Conservation (phyloP, 37 sponge, comb jelly and placozoan species). For the Eunapius fragilis region DNA sequence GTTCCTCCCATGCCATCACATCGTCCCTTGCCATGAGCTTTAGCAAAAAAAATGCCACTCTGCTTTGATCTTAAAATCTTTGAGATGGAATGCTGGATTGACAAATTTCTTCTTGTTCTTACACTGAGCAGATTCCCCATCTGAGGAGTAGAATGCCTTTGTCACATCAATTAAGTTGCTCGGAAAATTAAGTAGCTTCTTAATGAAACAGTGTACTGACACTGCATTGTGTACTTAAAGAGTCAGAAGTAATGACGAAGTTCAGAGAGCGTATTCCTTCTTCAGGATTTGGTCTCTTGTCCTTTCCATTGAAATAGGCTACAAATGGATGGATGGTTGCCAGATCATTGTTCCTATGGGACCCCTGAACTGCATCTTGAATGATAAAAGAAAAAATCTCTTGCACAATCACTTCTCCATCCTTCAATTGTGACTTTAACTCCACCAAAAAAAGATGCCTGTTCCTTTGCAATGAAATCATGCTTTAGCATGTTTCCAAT, state of each 20-base stretch:
- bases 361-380: constrained; percentile 62
- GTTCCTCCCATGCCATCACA: constrained; percentile 73
- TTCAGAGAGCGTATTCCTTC: too few species aligned
- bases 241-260: too few species aligned
- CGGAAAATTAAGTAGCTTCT: too few species aligned
- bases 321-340: too few species aligned
- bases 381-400: constrained; percentile 60
- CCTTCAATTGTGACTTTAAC: constrained; percentile 7
- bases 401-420: constrained; percentile 35
- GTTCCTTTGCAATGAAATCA: constrained; percentile 32
- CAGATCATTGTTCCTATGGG: constrained; percentile 12
- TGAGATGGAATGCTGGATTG: constrained; percentile 35
- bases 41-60: constrained; percentile 70
- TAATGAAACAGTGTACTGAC: too few species aligned
- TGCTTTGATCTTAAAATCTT: constrained; percentile 51
- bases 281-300: too few species aligned
- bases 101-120: constrained; percentile 50
- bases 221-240: too few species aligned
- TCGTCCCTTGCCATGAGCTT: constrained; percentile 65
- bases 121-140: constrained; percentile 7
- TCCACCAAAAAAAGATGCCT: constrained; percentile 25
- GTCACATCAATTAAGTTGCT: background rate
- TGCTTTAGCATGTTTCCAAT: background rate
- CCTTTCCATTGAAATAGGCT: too few species aligned
- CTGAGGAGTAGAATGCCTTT: background rate